Conservation (phyloP, 2,888 invertebrate genomes). For the Copidosoma aretas region DNA sequence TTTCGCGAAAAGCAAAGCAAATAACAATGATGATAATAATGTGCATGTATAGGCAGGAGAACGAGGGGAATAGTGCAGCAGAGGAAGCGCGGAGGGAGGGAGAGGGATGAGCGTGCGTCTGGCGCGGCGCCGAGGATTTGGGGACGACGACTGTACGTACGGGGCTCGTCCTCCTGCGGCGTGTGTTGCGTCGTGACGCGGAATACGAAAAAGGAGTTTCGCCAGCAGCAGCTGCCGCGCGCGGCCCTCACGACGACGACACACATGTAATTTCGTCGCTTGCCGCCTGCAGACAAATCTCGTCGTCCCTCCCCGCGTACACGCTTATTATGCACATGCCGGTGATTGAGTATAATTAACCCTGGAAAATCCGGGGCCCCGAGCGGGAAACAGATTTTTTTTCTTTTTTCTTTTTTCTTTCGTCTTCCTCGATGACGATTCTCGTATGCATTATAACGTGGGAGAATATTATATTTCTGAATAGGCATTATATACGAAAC, state of each 20-base stretch:
- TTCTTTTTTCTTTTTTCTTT: too few relatives aligned
- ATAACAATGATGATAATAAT: too few relatives aligned
- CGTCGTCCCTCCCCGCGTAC: not conserved
- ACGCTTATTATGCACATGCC: not conserved
- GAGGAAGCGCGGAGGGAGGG: not conserved
- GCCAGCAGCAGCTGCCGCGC: conserved; percentile 25
- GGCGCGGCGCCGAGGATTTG: conserved; percentile 7
- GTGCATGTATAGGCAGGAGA: not conserved
- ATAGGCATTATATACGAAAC: too few relatives aligned
- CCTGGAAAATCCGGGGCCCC: not conserved
- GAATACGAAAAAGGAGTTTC: conserved; percentile 28
- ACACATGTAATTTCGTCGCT: not conserved
- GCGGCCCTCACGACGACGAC: not conserved
- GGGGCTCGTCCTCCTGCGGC: too few relatives aligned
- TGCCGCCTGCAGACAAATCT: not conserved
- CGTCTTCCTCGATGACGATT: too few relatives aligned
- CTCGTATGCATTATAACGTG: too few relatives aligned
- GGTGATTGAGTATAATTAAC: not conserved
- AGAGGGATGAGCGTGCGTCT: conserved; percentile 3
- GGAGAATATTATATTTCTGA: too few relatives aligned
- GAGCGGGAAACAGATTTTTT: too few relatives aligned
- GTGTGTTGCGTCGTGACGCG: conserved; percentile 15
- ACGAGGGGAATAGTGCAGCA: not conserved
- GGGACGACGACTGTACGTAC: not conserved
- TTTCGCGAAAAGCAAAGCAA: not conserved